Percentiles rank a stretch among this genome's conserved stretches.
Conservation (phyloP, 2,888 invertebrate genomes). For the Drosophila antonietae region DNA sequence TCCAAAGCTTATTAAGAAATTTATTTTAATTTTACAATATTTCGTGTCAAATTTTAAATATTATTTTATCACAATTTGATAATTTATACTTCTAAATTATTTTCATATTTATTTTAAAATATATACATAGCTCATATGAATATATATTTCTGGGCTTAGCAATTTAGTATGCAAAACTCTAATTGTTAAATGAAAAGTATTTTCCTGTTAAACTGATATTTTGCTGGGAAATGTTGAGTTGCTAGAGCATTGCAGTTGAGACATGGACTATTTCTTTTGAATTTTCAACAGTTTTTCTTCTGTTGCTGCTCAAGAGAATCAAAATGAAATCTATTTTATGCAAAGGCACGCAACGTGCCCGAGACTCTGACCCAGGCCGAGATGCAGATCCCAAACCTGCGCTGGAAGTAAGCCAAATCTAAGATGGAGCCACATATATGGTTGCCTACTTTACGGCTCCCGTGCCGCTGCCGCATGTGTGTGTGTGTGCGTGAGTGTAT, state of each 20-base stretch:
- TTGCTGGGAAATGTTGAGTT: not conserved
- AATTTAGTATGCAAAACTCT: too few species aligned
- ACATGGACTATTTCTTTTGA: conserved; percentile 31
- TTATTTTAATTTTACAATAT: too few species aligned
- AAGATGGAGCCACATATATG: conserved; percentile 52
- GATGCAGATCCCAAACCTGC: conserved; percentile 7
- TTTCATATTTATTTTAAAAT: too few species aligned
- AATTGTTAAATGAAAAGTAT: not conserved
- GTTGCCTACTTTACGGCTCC: conserved; percentile 47
- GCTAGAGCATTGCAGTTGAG: conserved; percentile 38
- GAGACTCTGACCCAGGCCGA: conserved; percentile 2
- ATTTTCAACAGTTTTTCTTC: conserved; percentile 29
- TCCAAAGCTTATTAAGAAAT: too few species aligned
- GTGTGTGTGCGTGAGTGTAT: conserved; percentile 11
- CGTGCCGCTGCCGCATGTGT: conserved; percentile 27
- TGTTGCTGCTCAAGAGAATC: conserved; percentile 62
- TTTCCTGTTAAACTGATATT: not conserved
- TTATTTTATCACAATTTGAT: too few species aligned
- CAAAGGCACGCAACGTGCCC: conserved; percentile 66
- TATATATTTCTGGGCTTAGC: too few species aligned
- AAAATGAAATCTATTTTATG: conserved; percentile 78
- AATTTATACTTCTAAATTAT: too few species aligned
- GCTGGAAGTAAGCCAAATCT: conserved; percentile 59
- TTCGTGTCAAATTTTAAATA: too few species aligned
- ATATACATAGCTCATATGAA: too few species aligned